Percentiles rank a stretch among this genome's conserved stretches.
Conservation (phyloP, 1,140 invertebrate genomes). For the Euura saliciscinereae region DNA sequence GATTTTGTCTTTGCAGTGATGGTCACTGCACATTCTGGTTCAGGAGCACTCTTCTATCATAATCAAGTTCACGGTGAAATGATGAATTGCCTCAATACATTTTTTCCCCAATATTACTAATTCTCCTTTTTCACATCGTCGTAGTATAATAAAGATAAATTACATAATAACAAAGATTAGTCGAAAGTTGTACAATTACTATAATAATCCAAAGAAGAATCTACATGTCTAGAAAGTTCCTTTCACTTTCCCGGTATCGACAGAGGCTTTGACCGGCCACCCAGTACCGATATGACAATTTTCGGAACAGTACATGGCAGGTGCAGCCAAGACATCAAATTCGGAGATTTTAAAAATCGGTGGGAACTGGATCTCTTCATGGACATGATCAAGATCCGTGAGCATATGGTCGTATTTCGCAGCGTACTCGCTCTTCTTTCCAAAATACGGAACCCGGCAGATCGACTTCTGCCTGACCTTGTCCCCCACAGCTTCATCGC, state of each 20-base stretch:
- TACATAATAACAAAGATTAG: no score
- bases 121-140: no score
- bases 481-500: neutral
- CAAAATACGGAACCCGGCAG: neutral
- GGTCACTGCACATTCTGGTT: neutral
- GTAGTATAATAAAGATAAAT: no score
- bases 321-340: conserved; percentile 42
- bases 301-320: conserved; percentile 50
- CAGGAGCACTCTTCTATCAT: no score
- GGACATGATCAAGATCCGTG: conserved; percentile 10
- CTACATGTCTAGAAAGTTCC: conserved; percentile 14
- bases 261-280: conserved; percentile 37
- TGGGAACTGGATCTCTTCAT: conserved; percentile 11
- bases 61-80: no score
- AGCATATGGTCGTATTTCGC: conserved; percentile 3
- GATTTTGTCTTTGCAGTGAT: no score
- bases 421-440: conserved; percentile 14
- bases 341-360: conserved; percentile 31
- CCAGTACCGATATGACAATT: conserved; percentile 47
- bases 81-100: no score
- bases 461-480: conserved; percentile 6
- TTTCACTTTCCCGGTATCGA: conserved; percentile 29
- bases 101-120: no score
- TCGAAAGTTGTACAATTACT: no score
- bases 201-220: no score